A percentile compares a stretch with the other conserved stretches of the same genome.
Conservation (phyloP, 37 sponge, comb jelly and placozoan species). For the Beroe ovata region DNA sequence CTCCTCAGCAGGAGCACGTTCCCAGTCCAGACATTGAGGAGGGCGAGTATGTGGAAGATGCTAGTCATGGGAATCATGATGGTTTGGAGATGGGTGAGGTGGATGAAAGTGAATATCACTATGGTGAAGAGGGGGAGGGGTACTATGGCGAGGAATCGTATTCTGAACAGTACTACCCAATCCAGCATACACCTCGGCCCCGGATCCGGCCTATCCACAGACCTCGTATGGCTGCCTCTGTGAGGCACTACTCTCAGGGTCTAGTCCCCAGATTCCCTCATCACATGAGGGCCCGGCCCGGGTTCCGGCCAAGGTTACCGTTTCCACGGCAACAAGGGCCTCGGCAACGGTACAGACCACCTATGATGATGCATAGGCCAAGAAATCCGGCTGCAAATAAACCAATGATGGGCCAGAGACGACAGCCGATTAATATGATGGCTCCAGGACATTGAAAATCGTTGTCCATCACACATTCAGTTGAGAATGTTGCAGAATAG, state of each 20-base stretch:
- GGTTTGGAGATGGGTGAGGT: background rate
- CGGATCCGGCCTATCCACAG: background rate
- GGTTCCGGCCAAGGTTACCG: background rate
- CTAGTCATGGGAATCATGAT: background rate
- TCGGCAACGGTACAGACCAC: slow-evolving; percentile 16
- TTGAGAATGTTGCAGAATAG: too few relatives aligned
- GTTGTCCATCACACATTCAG: too few relatives aligned
- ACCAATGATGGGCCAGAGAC: background rate
- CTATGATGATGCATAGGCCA: background rate
- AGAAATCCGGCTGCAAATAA: background rate
- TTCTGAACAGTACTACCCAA: background rate
- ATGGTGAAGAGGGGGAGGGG: slow-evolving; percentile 6
- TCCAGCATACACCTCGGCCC: background rate
- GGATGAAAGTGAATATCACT: slow-evolving; percentile 5
- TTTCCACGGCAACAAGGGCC: background rate
- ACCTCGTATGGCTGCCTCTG: slow-evolving; percentile 3
- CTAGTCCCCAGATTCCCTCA: background rate
- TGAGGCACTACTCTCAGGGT: background rate
- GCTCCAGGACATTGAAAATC: background rate
- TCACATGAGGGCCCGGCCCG: background rate
- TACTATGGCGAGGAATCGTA: slow-evolving; percentile 16
- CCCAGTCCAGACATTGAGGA: background rate
- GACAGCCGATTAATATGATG: slow-evolving; percentile 43
- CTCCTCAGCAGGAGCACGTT: background rate
- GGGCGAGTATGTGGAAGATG: background rate